Base-by-base conservation (phyloP, 37 sponge, comb jelly and placozoan species). In the Chondrilla cf. caribensis region DNA sequence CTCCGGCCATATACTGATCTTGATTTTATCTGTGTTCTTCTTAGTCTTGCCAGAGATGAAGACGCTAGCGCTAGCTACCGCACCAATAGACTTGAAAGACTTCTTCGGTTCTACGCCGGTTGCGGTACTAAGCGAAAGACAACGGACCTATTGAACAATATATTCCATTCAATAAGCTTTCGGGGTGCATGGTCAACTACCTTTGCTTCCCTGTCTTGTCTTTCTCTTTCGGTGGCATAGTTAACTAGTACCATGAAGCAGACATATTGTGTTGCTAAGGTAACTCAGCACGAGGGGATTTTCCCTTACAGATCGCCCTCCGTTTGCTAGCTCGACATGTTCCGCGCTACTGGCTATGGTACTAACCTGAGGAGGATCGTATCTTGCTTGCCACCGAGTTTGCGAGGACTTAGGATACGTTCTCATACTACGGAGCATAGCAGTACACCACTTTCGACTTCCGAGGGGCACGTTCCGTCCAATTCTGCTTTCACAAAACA, bases 1-100 rank as follows among this genome's bases (percentile, higher is more conserved):
- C 59, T 91, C 90, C 38, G 99, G 99, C 99, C 99, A 98, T 71
- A 98, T 96, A 33, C 31, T 54, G 2, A 90, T 31, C 82, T 84
- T 84, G 51, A 14, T 11, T 47, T 47, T 11, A 11, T 47, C 51
- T 14, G 51, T 47, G 11, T 47, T 47, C 11, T 11, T 47, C 51
- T 47, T 47, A 6, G 51, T 47, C 51, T 42, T 78, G 26, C 58
- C 8, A 14, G 8, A 17, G 17, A 64, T 7, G 8, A 64, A 5
- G 32, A 7, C 8, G 31, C 28, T 17, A 31, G 66, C 58, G 18
- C 18, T 18, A 55, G 18, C 58, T 55, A 55, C 15, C 15, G 18
- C 58, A 55, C 18, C 18, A 18, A 21, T 18, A 55, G 15, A 15
- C 58, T 15, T 21, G 18, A 15, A 55, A 55, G 58, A 55, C 15